Evolutionary conservation across 2,797 vertebrate species (phyloP).

Genomic region (Menidia menidia): DNA sequence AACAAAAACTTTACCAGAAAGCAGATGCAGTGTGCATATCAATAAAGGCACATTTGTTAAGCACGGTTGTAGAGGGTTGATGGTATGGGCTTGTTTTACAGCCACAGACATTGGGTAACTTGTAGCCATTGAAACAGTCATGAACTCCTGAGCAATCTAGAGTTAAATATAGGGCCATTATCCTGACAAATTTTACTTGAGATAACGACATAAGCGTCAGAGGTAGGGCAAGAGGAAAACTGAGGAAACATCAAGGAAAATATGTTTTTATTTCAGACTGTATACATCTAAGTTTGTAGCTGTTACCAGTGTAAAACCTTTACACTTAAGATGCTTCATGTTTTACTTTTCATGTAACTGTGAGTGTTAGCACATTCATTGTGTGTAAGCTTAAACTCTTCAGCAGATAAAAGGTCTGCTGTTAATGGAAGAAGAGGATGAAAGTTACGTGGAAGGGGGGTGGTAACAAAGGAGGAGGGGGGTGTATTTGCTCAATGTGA

Average conservation of each 20-base stretch:
- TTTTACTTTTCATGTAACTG: neutral
- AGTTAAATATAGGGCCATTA: neutral
- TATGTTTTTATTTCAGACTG: neutral
- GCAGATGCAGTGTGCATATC: no score
- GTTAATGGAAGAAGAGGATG: conserved; percentile 57
- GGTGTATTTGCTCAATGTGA: conserved; percentile 66
- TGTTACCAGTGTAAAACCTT: neutral
- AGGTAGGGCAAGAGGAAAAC: neutral
- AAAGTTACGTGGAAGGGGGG: conserved; percentile 31
- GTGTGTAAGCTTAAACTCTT: conserved; percentile 37
- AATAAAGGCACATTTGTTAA: no score
- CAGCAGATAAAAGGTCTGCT: conserved; percentile 55
- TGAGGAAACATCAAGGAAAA: neutral
- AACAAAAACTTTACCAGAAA: no score
- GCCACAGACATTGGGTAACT: neutral
- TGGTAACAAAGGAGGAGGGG: conserved; percentile 6
- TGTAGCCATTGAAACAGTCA: neutral
- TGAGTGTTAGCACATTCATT: neutral
- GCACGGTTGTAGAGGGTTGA: neutral
- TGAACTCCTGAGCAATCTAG: neutral
- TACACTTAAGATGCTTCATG: neutral
- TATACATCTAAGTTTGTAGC: neutral
- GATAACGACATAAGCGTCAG: neutral
- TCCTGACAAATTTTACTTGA: neutral
- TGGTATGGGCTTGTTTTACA: neutral